Evolutionary conservation across 2,888 invertebrate species (phyloP), one percentile per base, ranked within the genome.

Genomic region (Nymphalis urticae): DNA sequence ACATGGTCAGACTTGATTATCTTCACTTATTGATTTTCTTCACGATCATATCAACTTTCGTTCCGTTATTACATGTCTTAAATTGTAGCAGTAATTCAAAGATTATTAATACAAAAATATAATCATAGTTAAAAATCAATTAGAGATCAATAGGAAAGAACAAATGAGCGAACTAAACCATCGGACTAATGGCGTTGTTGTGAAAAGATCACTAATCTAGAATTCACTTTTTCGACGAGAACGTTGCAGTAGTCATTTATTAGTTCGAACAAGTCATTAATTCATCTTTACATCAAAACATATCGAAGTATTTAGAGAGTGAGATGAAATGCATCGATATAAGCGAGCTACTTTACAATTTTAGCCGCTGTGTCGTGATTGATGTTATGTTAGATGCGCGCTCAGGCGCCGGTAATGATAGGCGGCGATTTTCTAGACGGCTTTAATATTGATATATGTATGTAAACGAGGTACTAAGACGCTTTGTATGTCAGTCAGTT

Each of bases 281-380:
- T 76, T 73, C 66, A 70, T 71, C 50, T 67, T 48, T n/a, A 50
- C 72, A 77, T 76, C 75, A 76, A 76, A 79, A 79, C 75, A 75
- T 73, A 83, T 83, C 78, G 77, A 75, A 82, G 79, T 77, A 79
- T 80, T 82, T 81, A 81, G 74, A 73, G 72, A 79, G 76, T 75
- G 75, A 79, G 82, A 82, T 83, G 75, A 79, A 76, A 77, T 75
- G 68, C 75, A 75, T 69, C 74, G 79, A 81, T 82, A 81, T 72
- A 71, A 74, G 73, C 73, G 74, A 67, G 79, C 78, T 78, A 77
- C 77, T 81, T 82, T 76, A 82, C 73, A 78, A 79, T 80, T 80
- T 80, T 71, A 79, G 79, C 73, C 65, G 75, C 36, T 79, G 70
- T 64, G 72, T 69, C 48, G 72, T 77, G 80, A 77, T 80, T 79